A percentile compares a stretch with the other conserved stretches of the same genome.
Conservation (phyloP, 2,113 vertebrate genomes). For the Chascanopsetta lugubris region DNA sequence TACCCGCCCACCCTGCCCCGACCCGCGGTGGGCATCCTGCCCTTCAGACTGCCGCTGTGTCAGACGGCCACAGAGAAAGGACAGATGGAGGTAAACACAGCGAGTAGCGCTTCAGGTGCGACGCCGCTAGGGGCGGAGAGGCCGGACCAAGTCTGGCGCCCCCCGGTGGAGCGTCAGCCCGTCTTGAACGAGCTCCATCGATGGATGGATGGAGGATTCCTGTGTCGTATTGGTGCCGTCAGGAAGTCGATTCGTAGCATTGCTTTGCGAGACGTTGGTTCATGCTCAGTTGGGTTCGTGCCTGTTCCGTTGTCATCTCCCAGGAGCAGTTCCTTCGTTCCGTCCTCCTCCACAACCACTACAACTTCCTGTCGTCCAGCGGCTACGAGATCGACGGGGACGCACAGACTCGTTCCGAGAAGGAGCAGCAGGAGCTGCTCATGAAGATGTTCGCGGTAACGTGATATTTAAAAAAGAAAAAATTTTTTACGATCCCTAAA, state of each 20-base stretch:
- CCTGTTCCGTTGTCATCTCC: slow-evolving; percentile 10
- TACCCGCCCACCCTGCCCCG: slow-evolving; percentile 95
- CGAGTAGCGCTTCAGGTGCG: no score
- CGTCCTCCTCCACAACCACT: slow-evolving; percentile 86
- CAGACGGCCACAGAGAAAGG: slow-evolving; percentile 94
- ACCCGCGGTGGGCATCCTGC: slow-evolving; percentile 89
- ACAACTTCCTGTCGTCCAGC: slow-evolving; percentile 87
- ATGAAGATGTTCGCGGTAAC: slow-evolving; percentile 99
- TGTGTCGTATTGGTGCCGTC: no score
- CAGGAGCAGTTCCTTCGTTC: slow-evolving; percentile 97
- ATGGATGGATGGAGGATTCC: no score
- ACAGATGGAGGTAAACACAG: slow-evolving; percentile 91
- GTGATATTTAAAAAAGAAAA: no score
- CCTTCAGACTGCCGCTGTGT: slow-evolving; percentile 92
- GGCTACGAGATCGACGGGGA: slow-evolving; percentile 89
- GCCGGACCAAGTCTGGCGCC: no score
- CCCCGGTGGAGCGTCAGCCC: no score
- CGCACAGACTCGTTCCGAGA: slow-evolving; percentile 81
- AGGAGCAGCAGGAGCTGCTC: slow-evolving; percentile 92
- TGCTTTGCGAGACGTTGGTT: no score
- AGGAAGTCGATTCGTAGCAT: no score
- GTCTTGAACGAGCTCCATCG: no score
- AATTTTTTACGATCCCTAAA: no score
- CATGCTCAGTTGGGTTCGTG: no score
- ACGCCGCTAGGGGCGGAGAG: no score